Evolutionary conservation across 30 jellyfish, hydroid and myxozoan species (phyloP), one percentile per base, ranked within the genome.

Genomic region (Nemopilema nomurai): DNA sequence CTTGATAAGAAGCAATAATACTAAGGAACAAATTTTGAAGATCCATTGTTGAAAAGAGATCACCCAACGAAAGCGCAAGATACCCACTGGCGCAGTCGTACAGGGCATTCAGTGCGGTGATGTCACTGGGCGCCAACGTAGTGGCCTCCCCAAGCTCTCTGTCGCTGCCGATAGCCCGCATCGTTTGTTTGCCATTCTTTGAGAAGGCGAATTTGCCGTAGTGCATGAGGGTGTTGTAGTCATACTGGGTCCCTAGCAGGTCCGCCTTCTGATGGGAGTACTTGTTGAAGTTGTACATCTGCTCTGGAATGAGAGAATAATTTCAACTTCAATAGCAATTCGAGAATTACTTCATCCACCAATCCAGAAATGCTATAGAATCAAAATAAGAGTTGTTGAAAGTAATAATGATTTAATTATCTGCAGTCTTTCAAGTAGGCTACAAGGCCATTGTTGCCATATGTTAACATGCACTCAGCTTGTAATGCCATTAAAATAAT

Each of bases 201-300:
- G 90, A 63, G 83, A 90, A 90, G 21, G 91, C 88, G 41, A 67
- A 51, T 1, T 72, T 83, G 28, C 94, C 97, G 70, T 90, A 90
- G 53, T 90, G 97, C 97, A 90, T 90, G 30, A 90, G 49, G 4
- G 92, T 79, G 0, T 65, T 68, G 28, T 74, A 79, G 63, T 90
- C 97, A 51, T 84, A 84, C 18, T 51, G 80, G 8, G 78, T 77
- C 28, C 87, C 93, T 9, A 84, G 72, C 28, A 57, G 22, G 27
- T 84, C 93, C 0, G 93, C 82, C 20, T 65, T 27, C 28, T 49
- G 51, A 21, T 63, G 82, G 8, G 87, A 51, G 41, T 87, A 78
- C 50, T 66, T 84, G 18, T 75, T 62, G 53, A 84, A 84, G 26
- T 84, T 84, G 86, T 83, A 76, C 30, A 77, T 57, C 31, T 83